Conservation (phyloP, 1,140 invertebrate genomes). For the Lithobius niger region DNA sequence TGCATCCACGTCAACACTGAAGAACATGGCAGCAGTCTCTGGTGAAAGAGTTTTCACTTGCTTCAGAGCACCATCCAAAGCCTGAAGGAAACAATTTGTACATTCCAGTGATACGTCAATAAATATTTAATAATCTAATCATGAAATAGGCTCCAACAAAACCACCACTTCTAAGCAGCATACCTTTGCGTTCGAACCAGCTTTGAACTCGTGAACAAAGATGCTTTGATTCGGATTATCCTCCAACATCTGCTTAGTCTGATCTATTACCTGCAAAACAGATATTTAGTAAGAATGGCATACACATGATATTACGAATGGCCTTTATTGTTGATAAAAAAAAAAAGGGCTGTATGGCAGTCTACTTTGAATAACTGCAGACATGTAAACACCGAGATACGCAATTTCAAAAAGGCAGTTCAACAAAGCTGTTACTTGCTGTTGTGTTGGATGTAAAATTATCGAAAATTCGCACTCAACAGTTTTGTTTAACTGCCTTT, state of each 20-base stretch:
- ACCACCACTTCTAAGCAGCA: conserved; percentile 7
- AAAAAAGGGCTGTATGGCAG: no score
- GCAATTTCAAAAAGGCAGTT: no score
- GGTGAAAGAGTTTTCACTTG: conserved; percentile 72
- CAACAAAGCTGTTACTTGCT: no score
- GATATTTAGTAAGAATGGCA: no score
- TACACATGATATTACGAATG: no score
- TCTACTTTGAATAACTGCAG: no score
- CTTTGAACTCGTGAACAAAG: conserved; percentile 71
- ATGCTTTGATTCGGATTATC: conserved; percentile 47
- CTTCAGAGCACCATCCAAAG: conserved; percentile 85
- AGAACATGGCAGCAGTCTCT: conserved; percentile 75
- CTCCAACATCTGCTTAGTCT: conserved; percentile 63
- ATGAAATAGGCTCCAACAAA: no score
- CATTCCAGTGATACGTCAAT: background rate
- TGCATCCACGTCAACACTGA: conserved; percentile 73
- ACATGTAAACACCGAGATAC: no score
- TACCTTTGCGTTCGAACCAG: conserved; percentile 78
- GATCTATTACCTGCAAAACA: conserved; percentile 54
- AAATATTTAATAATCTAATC: background rate
- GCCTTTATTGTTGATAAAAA: no score
- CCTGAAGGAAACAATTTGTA: conserved; percentile 42
- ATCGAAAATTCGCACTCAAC: no score
- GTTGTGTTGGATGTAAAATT: no score
- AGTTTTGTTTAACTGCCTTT: no score